Conservation (phyloP, 1,140 invertebrate species). For the Tetranychus urticae region DNA sequence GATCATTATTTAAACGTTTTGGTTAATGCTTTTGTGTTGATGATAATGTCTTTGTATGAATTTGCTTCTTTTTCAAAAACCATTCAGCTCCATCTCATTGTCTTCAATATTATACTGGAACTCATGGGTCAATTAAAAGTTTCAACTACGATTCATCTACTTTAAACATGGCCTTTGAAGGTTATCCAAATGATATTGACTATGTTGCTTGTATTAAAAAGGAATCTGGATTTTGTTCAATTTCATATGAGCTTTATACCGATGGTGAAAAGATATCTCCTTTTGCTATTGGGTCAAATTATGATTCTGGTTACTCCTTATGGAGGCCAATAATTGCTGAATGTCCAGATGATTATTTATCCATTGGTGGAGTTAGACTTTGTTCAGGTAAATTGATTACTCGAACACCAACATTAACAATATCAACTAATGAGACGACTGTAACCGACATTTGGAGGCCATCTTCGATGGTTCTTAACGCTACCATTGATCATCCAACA, state of each 20-base stretch:
- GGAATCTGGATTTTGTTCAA: conserved; percentile 17
- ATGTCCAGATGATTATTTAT: conserved; percentile 13
- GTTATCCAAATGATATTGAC: conserved; percentile 30
- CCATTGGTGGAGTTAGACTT: conserved; percentile 12
- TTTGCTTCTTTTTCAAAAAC: too few relatives aligned
- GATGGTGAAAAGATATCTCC: conserved; percentile 7
- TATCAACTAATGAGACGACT: background rate
- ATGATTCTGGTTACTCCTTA: conserved; percentile 1
- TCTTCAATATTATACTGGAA: conserved; percentile 43
- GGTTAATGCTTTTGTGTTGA: too few relatives aligned
- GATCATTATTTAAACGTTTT: too few relatives aligned
- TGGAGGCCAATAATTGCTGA: background rate
- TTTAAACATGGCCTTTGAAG: conserved; percentile 1
- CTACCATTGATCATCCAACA: conserved; percentile 1
- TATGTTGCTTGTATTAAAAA: conserved; percentile 17
- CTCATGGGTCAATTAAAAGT: conserved; percentile 37
- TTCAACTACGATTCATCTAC: conserved; percentile 28
- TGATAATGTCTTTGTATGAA: too few relatives aligned
- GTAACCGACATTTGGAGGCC: background rate
- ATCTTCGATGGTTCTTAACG: background rate
- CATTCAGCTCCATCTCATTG: conserved; percentile 41
- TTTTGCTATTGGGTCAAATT: conserved; percentile 12
- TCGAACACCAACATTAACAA: background rate
- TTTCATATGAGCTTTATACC: conserved; percentile 26
- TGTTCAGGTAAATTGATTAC: conserved; percentile 6